Evolutionary conservation across 1,140 invertebrate species (phyloP), one percentile per base, ranked within the genome.

Genomic region (Bombus superbus): DNA sequence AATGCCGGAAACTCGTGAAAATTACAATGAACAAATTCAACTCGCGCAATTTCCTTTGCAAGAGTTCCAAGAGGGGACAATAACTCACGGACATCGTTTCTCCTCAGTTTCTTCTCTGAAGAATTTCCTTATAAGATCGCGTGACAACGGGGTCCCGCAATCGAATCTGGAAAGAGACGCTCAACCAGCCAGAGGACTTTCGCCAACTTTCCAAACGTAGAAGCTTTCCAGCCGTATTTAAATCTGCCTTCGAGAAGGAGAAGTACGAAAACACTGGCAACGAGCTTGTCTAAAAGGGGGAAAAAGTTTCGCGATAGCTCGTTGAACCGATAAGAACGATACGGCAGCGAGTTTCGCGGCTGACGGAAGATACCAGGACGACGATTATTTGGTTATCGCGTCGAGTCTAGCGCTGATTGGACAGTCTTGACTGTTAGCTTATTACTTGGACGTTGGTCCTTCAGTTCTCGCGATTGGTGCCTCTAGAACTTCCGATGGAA

Each of bases 321-420:
- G 53, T 25, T 59, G 53, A 59, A 76, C 32, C 53, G 74, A 59
- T 76, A 76, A 59, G 74, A 59, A 76, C 53, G 25, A 76, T 28
- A 40, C 53, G 10, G 25, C 53, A 40, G 53, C 3, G 47, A 76
- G 28, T 76, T 57, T 35, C 47, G 25, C 25, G 25, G 35, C 11
- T 28, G 53, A 59, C 35, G 38, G 25, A 42, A 74, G 72, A 44
- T 32, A 74, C 32, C 72, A 44, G 25, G 35, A 22, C 74, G 74
- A 76, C 74, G 35, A 76, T 57, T 76, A 76, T 76, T 76, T n/a
- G 53, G 35, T 59, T 76, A 76, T n/a, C 74, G 35, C 35, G 25
- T 40, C 13, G 22, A 59, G 35, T 59, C 18, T 59, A 13, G 11
- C 3, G n/a, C 6, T 42, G 13, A 25, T n/a, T 38, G 32, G 73